These are phyloP conservation scores for Dysidea cf. avara DNA, from an alignment of 37 sponge, comb jelly and placozoan species.

Conservation along the genomic window DNA sequence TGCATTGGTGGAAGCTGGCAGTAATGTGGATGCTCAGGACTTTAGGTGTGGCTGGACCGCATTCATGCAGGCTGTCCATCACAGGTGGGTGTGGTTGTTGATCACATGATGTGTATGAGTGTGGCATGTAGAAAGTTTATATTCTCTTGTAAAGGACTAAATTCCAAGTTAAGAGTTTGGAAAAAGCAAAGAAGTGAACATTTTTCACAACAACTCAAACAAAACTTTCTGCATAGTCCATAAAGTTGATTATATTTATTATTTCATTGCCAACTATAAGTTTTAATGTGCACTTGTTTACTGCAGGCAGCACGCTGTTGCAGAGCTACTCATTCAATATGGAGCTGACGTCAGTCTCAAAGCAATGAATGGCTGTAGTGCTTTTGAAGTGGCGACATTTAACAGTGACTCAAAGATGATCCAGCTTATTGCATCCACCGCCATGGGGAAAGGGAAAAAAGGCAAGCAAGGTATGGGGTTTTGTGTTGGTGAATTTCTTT, in stretches of 20 bases:
- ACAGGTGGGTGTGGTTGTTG: constrained; percentile 47
- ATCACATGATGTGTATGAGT: background rate
- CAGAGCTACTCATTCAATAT: constrained; percentile 38
- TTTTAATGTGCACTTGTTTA: too few relatives aligned
- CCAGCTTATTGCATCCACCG: constrained; percentile 31
- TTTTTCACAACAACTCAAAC: too few relatives aligned
- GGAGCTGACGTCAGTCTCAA: constrained; percentile 67
- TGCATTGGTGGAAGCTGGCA: constrained; percentile 38
- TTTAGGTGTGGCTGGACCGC: constrained; percentile 73
- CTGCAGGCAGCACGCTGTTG: constrained; percentile 56
- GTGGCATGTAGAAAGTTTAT: background rate
- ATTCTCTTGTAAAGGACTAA: background rate
- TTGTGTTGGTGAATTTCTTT: too few relatives aligned
- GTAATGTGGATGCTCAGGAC: constrained; percentile 70
- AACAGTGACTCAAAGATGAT: constrained; percentile 57
- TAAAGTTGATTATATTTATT: too few relatives aligned
- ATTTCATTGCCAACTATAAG: too few relatives aligned
- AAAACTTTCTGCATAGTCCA: too few relatives aligned
- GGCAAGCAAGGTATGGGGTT: background rate
- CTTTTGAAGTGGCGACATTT: constrained; percentile 46
- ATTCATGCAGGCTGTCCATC: constrained; percentile 81
- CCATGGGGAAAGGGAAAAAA: constrained; percentile 22
- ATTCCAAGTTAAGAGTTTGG: too few relatives aligned
- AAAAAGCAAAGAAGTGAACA: too few relatives aligned
- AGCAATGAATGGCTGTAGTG: constrained; percentile 61